phyloP scores from a whole-genome alignment of 2,888 invertebrate species.

The Metalampra italica region DNA sequence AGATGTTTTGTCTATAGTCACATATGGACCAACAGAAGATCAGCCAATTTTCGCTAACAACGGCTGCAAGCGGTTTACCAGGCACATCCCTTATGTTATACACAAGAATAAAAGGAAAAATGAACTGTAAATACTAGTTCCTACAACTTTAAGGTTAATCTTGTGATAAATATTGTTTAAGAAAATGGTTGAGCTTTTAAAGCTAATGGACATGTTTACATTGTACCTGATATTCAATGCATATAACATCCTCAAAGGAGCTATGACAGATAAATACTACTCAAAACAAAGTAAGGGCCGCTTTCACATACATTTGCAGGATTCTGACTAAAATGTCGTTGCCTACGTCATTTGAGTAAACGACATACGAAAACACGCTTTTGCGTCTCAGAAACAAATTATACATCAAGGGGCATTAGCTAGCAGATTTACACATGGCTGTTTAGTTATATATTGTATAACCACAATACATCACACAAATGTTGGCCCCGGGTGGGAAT shows the following conservation, averaged over 20 bases:
- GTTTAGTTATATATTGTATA: too few species aligned
- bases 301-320: too few species aligned
- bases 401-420: too few species aligned
- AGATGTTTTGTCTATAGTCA: constrained; percentile 81
- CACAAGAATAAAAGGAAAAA: constrained; percentile 49
- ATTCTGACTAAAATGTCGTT: too few species aligned
- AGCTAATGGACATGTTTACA: constrained; percentile 13
- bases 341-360: too few species aligned
- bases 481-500: too few species aligned
- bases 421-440: too few species aligned
- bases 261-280: too few species aligned
- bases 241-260: neutral
- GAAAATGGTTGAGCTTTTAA: neutral
- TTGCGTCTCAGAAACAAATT: too few species aligned
- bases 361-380: too few species aligned
- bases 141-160: constrained; percentile 8
- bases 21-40: constrained; percentile 87
- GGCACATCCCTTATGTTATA: constrained; percentile 82
- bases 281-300: too few species aligned
- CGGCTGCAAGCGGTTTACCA: constrained; percentile 93
- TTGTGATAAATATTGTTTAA: constrained; percentile 23
- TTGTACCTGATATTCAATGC: constrained; percentile 13
- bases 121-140: constrained; percentile 27
- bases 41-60: constrained; percentile 86
- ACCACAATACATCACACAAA: too few species aligned